Conservation (phyloP, 2,888 invertebrate species). For the Osmoderma eremita region DNA sequence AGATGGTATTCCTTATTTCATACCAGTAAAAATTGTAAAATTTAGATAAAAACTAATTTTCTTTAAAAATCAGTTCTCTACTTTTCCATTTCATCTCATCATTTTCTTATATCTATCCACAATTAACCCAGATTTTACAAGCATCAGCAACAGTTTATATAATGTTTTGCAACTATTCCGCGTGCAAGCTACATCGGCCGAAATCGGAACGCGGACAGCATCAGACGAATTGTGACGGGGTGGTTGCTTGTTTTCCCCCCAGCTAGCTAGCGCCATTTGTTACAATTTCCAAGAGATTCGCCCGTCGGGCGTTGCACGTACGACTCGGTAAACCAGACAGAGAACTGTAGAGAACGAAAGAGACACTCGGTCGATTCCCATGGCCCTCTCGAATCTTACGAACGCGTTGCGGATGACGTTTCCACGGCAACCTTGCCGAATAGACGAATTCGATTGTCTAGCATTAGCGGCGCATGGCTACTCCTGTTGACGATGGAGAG, state of each 20-base stretch:
- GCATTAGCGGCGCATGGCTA: conserved; percentile 28
- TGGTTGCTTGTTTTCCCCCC: not conserved
- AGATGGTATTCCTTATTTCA: too few species aligned
- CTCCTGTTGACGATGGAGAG: conserved; percentile 1
- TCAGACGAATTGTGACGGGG: not conserved
- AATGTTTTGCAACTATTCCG: too few species aligned
- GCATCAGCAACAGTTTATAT: too few species aligned
- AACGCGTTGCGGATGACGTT: conserved; percentile 44
- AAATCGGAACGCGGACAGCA: too few species aligned
- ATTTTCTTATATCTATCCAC: too few species aligned
- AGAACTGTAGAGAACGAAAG: not conserved
- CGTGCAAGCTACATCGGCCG: too few species aligned
- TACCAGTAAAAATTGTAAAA: too few species aligned
- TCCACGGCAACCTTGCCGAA: conserved; percentile 49
- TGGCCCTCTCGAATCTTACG: conserved; percentile 47
- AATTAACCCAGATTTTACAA: too few species aligned
- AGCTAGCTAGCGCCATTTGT: conserved; percentile 16
- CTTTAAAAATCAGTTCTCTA: too few species aligned
- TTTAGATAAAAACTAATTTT: too few species aligned
- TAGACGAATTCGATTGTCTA: conserved; percentile 46
- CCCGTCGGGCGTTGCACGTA: not conserved
- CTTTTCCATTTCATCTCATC: too few species aligned
- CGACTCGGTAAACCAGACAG: not conserved
- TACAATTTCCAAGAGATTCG: conserved; percentile 19
- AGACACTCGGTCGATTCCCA: conserved; percentile 49